Conservation (phyloP, 2,113 vertebrate genomes). For the Psilopsiagon aymara region DNA sequence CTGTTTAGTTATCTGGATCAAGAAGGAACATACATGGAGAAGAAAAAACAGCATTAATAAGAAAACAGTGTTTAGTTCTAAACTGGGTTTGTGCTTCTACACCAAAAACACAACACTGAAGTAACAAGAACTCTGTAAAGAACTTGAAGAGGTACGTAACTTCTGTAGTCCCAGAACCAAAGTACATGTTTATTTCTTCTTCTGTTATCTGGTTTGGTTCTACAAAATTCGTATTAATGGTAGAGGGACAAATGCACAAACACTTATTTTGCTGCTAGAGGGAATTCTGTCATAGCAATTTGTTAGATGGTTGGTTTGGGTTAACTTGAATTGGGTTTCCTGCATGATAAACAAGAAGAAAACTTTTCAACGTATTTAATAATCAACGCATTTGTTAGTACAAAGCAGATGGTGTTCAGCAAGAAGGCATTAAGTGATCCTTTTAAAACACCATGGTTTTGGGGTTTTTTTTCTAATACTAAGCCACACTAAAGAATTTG, state of each 20-base stretch:
- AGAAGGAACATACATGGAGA: conserved; percentile 29
- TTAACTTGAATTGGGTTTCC: not conserved
- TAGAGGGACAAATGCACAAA: not conserved
- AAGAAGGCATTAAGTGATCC: conserved; percentile 21
- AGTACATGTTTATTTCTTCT: not conserved
- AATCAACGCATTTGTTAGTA: conserved; percentile 33
- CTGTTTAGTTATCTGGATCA: conserved; percentile 31
- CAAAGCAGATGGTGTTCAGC: conserved; percentile 42
- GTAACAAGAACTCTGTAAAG: conserved; percentile 23
- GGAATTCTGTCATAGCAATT: not conserved
- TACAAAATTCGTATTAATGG: not conserved
- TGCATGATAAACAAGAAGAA: not conserved
- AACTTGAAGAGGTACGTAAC: not conserved
- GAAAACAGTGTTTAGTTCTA: conserved; percentile 42
- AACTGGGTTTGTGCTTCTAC: conserved; percentile 60
- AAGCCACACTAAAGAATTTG: not conserved
- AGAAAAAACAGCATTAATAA: conserved; percentile 39
- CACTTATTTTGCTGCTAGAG: not conserved
- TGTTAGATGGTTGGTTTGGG: not conserved
- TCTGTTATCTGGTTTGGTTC: not conserved
- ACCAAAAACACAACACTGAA: conserved; percentile 47
- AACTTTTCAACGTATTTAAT: not conserved
- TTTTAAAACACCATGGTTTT: conserved; percentile 6
- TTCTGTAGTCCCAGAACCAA: conserved; percentile 4
- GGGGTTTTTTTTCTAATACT: not conserved